These are phyloP conservation scores for Oryzaephilus surinamensis DNA, from an alignment of 1,140 invertebrate species.

Conservation along the genomic window DNA sequence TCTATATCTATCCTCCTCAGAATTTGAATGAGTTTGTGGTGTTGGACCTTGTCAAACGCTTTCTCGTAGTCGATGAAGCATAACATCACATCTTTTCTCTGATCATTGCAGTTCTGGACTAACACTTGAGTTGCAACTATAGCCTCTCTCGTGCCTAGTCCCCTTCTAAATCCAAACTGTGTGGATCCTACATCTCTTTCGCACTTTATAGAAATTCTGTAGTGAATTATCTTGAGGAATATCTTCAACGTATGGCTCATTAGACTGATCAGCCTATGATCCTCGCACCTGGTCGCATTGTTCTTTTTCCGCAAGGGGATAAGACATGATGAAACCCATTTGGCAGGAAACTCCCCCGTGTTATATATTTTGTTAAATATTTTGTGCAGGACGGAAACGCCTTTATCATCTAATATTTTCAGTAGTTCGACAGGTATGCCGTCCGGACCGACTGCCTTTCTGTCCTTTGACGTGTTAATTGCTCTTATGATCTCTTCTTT, in stretches of 20 bases:
- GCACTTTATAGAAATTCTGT: background rate
- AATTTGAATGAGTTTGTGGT: conserved; percentile 9
- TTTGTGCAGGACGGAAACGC: background rate
- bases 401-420: background rate
- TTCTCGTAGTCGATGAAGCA: conserved; percentile 3
- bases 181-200: background rate
- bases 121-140: background rate
- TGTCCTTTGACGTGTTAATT: background rate
- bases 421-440: background rate
- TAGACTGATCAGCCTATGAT: background rate
- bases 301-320: background rate
- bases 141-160: conserved; percentile 1
- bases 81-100: conserved; percentile 1
- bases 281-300: background rate
- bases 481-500: background rate
- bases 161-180: background rate
- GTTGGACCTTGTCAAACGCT: conserved; percentile 4
- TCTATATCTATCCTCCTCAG: conserved; percentile 6
- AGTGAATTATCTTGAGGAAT: background rate
- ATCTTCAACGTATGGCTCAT: conserved; percentile 1
- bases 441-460: background rate
- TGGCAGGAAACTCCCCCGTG: background rate
- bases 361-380: too few relatives aligned
- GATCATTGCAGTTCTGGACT: conserved; percentile 1
- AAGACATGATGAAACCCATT: background rate